A percentile compares a stretch with the other conserved stretches of the same genome.
These are phyloP conservation scores for Lordiphosa andalusiaca DNA, from an alignment of 2,888 invertebrate species.

Conservation along the genomic window DNA sequence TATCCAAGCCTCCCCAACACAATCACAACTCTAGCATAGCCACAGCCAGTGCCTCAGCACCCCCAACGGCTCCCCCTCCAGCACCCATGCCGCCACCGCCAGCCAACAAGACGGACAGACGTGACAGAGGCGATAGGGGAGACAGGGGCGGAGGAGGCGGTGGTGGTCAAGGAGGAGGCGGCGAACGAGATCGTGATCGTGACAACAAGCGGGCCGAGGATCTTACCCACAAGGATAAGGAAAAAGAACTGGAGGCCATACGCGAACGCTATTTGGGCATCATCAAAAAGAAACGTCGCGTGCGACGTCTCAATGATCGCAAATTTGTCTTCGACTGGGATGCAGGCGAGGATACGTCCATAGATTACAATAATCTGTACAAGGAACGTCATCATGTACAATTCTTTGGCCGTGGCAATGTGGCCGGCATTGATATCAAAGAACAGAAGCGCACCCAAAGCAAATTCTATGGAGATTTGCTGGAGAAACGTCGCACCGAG, in stretches of 20 bases:
- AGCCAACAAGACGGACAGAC: conserved; percentile 48
- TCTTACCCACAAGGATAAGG: conserved; percentile 88
- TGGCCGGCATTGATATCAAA: conserved; percentile 99
- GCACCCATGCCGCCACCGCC: conserved; percentile 33
- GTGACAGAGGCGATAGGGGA: conserved; percentile 68
- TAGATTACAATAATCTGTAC: conserved; percentile 97
- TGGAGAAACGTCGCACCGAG: conserved; percentile 97
- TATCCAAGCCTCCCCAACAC: conserved; percentile 37
- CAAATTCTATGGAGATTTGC: conserved; percentile 96
- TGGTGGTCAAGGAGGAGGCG: conserved; percentile 49
- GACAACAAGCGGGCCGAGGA: conserved; percentile 80
- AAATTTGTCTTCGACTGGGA: conserved; percentile 99
- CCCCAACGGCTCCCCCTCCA: conserved; percentile 21
- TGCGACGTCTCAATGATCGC: conserved; percentile 95
- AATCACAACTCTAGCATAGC: conserved; percentile 47
- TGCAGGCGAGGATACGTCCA: conserved; percentile 98
- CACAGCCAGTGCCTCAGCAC: conserved; percentile 50
- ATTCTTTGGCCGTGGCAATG: conserved; percentile 98
- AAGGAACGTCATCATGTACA: conserved; percentile 98
- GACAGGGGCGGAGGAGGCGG: conserved; percentile 25
- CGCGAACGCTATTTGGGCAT: conserved; percentile 97
- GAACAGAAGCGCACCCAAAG: conserved; percentile 96
- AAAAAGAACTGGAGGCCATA: conserved; percentile 96
- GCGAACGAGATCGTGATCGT: conserved; percentile 78
- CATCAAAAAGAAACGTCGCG: conserved; percentile 94